Conservation (phyloP, 2,797 vertebrate species). For the Enoplosus armatus region DNA sequence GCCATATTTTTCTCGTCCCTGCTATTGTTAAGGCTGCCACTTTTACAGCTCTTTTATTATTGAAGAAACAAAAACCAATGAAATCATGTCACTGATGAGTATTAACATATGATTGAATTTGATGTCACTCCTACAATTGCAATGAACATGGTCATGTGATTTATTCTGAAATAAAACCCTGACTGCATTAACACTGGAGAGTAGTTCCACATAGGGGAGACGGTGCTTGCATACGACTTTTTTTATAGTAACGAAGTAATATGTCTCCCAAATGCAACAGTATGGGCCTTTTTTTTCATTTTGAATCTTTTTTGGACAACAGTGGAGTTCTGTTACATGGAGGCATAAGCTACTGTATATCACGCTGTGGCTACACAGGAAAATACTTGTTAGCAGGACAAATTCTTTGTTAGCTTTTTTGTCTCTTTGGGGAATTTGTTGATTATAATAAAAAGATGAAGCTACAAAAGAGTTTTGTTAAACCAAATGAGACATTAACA, state of each 20-base stretch:
- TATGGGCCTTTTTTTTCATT: neutral
- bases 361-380: neutral
- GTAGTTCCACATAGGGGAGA: neutral
- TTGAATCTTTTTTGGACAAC: neutral
- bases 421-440: conserved; percentile 8
- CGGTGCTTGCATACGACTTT: neutral
- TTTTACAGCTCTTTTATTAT: too few relatives aligned
- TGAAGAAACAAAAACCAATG: too few relatives aligned
- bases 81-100: neutral
- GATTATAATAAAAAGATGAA: neutral
- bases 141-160: neutral
- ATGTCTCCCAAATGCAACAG: neutral
- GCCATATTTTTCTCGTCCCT: neutral
- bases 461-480: neutral
- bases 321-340: neutral
- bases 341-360: neutral
- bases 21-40: neutral
- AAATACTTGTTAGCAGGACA: neutral
- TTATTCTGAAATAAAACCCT: too few relatives aligned
- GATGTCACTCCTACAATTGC: too few relatives aligned
- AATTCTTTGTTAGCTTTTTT: neutral
- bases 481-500: conserved; percentile 3
- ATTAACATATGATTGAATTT: too few relatives aligned
- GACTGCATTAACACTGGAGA: neutral
- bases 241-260: neutral